These are phyloP conservation scores for Chloroclysta siterata DNA, from an alignment of 2,888 invertebrate genomes.

Conservation along the genomic window DNA sequence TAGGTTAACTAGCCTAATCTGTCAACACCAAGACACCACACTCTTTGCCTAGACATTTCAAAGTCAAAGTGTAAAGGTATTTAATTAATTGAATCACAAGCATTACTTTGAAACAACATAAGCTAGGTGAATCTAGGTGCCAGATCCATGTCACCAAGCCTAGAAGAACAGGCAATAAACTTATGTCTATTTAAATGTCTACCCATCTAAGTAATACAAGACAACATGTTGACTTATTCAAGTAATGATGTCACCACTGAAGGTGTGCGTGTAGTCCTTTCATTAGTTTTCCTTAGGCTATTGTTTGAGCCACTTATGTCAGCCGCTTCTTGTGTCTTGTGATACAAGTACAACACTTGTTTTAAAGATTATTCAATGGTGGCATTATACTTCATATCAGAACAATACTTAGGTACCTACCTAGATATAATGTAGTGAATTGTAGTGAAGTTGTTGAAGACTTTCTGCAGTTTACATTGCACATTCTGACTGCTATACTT, in stretches of 20 bases:
- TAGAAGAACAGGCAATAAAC: too few species aligned
- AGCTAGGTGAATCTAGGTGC: too few species aligned
- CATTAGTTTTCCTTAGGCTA: conserved; percentile 56
- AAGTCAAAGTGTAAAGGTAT: too few species aligned
- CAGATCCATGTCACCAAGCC: too few species aligned
- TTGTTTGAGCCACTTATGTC: conserved; percentile 37
- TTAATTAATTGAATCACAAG: too few species aligned
- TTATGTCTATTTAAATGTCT: not conserved
- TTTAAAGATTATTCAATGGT: conserved; percentile 19
- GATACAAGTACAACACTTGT: conserved; percentile 16
- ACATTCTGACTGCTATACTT: not conserved
- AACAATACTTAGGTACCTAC: not conserved
- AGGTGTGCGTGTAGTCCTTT: conserved; percentile 60
- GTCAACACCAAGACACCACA: not conserved
- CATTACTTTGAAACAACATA: too few species aligned
- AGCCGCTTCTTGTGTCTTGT: conserved; percentile 14
- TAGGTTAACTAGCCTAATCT: not conserved
- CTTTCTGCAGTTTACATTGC: not conserved
- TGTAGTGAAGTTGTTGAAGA: conserved; percentile 8
- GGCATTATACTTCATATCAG: not conserved
- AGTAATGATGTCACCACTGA: conserved; percentile 62
- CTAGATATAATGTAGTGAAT: not conserved
- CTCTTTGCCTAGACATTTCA: too few species aligned
- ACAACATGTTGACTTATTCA: conserved; percentile 15
- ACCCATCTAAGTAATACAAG: conserved; percentile 8